Conservation (phyloP, 30 jellyfish, hydroid and myxozoan species). For the Sanderia malayensis region DNA sequence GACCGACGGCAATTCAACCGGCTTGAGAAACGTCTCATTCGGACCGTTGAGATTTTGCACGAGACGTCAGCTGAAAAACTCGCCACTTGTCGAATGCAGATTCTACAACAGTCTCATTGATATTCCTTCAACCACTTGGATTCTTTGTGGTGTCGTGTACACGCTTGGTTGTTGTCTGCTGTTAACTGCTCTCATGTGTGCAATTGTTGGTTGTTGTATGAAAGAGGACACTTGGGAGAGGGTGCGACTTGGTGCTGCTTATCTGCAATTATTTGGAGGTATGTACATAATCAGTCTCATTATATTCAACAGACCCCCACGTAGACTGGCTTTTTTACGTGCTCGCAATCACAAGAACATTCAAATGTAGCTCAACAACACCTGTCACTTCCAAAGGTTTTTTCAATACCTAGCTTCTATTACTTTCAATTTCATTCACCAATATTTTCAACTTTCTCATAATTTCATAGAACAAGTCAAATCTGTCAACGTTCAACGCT, state of each 20-base stretch:
- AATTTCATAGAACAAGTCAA: no score
- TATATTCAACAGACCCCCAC: neutral
- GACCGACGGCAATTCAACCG: conserved; percentile 23
- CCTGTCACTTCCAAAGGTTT: no score
- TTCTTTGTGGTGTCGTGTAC: conserved; percentile 70
- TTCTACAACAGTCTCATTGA: conserved; percentile 59
- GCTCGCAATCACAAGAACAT: no score
- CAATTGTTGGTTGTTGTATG: conserved; percentile 65
- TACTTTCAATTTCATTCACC: no score
- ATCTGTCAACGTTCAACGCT: no score
- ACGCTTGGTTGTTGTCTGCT: conserved; percentile 66
- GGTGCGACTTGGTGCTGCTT: conserved; percentile 72
- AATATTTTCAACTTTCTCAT: no score
- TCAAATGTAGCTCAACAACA: no score
- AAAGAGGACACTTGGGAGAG: conserved; percentile 68
- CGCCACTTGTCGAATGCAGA: conserved; percentile 57
- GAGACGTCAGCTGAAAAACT: conserved; percentile 39
- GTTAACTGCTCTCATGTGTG: conserved; percentile 50
- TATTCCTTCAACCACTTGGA: conserved; percentile 87
- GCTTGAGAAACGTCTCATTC: conserved; percentile 38
- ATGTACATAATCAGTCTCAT: neutral
- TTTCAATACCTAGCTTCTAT: no score
- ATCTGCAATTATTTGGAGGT: conserved; percentile 87
- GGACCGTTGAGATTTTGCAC: conserved; percentile 84
- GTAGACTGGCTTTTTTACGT: neutral